phyloP scores from a whole-genome alignment of 2,113 vertebrate genomes.

The Brachypteracias leptosomus region DNA sequence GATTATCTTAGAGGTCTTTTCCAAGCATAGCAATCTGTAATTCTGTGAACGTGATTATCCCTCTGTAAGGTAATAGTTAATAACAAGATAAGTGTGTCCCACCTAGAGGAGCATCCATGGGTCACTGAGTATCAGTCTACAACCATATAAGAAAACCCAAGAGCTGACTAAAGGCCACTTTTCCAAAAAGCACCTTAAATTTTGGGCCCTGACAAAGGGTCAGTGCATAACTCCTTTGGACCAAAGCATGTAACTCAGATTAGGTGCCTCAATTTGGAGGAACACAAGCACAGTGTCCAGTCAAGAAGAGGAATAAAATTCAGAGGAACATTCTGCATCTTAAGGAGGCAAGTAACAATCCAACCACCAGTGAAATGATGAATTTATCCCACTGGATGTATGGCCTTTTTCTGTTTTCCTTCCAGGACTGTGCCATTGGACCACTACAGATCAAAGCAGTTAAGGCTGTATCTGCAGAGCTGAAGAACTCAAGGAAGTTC shows the following conservation, averaged over 20 bases:
- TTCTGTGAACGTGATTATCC: background rate
- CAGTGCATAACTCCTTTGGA: background rate
- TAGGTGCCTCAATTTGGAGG: background rate
- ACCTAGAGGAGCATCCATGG: background rate
- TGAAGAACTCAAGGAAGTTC: background rate
- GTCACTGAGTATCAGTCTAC: background rate
- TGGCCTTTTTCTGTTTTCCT: background rate
- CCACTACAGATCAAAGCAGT: background rate
- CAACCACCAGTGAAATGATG: background rate
- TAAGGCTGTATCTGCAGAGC: background rate
- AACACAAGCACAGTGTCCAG: background rate
- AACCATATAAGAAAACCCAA: background rate
- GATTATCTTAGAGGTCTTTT: no score
- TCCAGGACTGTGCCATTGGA: background rate
- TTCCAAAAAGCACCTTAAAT: background rate
- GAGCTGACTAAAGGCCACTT: background rate
- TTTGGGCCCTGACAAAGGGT: background rate
- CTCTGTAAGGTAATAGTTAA: background rate
- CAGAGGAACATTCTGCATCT: background rate
- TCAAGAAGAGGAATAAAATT: background rate
- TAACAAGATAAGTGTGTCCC: background rate
- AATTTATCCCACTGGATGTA: background rate
- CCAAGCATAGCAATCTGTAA: no score
- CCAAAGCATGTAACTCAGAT: background rate
- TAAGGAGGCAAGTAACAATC: background rate